Evolutionary conservation across 2,888 invertebrate genomes (phyloP).

Genomic region (Mesorhabditis sp.): DNA sequence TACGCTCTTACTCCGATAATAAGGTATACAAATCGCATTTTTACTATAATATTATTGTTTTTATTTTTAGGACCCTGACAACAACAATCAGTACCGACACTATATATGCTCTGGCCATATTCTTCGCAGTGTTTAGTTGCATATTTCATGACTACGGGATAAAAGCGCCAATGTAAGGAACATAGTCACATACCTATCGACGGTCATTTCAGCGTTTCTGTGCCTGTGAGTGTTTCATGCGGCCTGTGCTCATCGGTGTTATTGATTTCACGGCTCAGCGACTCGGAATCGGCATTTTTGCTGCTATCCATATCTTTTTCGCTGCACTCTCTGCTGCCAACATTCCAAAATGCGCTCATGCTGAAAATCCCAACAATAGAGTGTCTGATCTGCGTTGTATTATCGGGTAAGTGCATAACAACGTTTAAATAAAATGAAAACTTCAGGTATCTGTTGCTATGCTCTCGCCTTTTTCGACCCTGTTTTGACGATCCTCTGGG

Average conservation of each 20-base stretch:
- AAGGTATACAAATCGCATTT: conserved; percentile 26
- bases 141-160: conserved; percentile 89
- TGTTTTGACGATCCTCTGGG: conserved; percentile 24
- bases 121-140: conserved; percentile 82
- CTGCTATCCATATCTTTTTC: conserved; percentile 80
- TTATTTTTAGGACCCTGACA: conserved; percentile 79
- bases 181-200: conserved; percentile 2
- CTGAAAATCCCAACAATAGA: background rate
- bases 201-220: conserved; percentile 78
- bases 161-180: conserved; percentile 68
- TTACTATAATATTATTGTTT: background rate
- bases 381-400: conserved; percentile 26
- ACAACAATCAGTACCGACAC: conserved; percentile 95
- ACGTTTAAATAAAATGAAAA: background rate
- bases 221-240: conserved; percentile 85
- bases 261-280: conserved; percentile 82
- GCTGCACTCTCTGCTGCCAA: conserved; percentile 59
- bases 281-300: conserved; percentile 81
- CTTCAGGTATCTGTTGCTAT: conserved; percentile 42
- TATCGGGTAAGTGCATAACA: conserved; percentile 11
- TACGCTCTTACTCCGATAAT: conserved; percentile 81
- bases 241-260: conserved; percentile 92
- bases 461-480: conserved; percentile 19
- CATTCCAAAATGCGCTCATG: conserved; percentile 18
- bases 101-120: conserved; percentile 84